Base-by-base conservation (phyloP, 2,888 invertebrate genomes). In the Cactoblastis cactorum region DNA sequence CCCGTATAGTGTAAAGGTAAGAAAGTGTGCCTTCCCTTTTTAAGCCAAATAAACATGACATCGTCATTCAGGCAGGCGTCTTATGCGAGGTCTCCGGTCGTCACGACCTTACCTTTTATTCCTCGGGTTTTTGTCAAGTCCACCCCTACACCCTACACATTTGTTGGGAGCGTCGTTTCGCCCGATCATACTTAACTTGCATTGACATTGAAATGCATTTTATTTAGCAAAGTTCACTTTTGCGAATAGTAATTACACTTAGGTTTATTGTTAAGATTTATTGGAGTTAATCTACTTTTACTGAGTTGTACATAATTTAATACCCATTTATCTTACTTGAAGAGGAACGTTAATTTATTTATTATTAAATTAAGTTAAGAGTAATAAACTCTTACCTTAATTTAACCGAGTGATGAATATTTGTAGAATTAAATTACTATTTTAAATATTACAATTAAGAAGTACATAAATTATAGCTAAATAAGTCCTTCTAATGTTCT, bases 41-140 rank as follows among this genome's bases (percentile, higher is more conserved):
- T 74, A 77, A 81, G 77, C 77, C 79, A 84, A 86, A 87, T 86
- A 85, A 82, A 85, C 85, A 83, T 79, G 82, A 79, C 81, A 77
- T 79, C 78, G 79, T 80, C 79, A 81, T 81, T 82, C 77, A 79
- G 63, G 69, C 70, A 67, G 69, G 71, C 70, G 68, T 71, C 73
- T 71, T 67, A 69, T 65, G 67, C 66, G 62, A 63, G 69, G 65
- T 69, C 69, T 70, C 62, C 70, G 73, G 73, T 71, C 75, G 74
- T 69, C 71, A 68, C 77, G 77, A 75, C 77, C 73, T 80, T 68
- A 66, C 70, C 67, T 83, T 83, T 84, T 82, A 82, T 74, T 74
- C 68, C 58, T 19, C 66, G 77, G 75, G 74, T 77, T 85, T 83
- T 80, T 82, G 82, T 79, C 72, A 71, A 75, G 50, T 71, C 72